These are phyloP conservation scores for Zaprionus vittiger DNA, from an alignment of 1,140 invertebrate species.

Conservation along the genomic window DNA sequence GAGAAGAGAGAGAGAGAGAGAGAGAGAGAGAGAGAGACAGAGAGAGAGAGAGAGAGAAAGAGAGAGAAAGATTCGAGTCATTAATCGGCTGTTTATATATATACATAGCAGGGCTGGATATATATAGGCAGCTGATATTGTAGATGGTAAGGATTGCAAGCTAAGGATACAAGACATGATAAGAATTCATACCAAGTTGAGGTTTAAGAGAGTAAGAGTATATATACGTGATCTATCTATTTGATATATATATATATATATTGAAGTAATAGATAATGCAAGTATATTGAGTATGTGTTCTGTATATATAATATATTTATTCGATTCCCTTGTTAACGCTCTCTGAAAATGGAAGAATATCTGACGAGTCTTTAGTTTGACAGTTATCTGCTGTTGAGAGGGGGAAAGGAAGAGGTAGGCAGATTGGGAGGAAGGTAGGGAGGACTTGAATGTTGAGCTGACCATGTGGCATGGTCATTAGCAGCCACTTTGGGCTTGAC, in stretches of 20 bases:
- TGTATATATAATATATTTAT: not conserved
- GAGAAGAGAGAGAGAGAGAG: not conserved
- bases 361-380: not conserved
- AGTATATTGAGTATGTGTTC: not conserved
- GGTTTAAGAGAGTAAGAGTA: too few relatives aligned
- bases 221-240: too few relatives aligned
- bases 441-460: constrained; percentile 1
- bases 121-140: too few relatives aligned
- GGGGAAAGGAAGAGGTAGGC: not conserved
- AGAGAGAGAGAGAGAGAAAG: not conserved
- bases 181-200: too few relatives aligned
- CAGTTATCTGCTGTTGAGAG: not conserved
- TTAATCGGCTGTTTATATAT: not conserved
- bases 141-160: not conserved
- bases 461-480: constrained; percentile 51
- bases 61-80: not conserved
- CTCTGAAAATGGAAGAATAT: not conserved
- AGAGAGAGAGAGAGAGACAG: not conserved
- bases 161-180: too few relatives aligned
- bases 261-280: too few relatives aligned
- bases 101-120: too few relatives aligned
- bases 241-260: too few relatives aligned
- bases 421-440: not conserved
- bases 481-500: constrained; percentile 49
- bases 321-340: not conserved